Conservation (phyloP, 2,113 vertebrate species). For the Spea bombifrons region DNA sequence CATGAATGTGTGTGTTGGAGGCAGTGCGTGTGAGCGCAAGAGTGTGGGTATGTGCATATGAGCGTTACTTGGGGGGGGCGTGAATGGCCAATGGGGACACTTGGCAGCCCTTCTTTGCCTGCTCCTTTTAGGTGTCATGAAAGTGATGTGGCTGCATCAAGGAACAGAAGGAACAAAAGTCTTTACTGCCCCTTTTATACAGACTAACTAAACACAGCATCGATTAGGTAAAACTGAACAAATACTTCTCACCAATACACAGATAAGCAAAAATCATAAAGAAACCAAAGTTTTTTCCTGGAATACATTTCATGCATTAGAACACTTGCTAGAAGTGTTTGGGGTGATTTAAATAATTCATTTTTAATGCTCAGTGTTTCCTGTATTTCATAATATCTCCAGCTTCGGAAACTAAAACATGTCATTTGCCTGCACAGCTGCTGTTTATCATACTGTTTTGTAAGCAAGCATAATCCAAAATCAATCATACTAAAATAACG, state of each 20-base stretch:
- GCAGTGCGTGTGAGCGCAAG: too few relatives aligned
- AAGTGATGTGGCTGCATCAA: too few relatives aligned
- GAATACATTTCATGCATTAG: constrained; percentile 2
- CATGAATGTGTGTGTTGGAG: too few relatives aligned
- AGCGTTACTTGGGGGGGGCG: too few relatives aligned
- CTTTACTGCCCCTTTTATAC: too few relatives aligned
- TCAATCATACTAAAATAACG: constrained; percentile 22
- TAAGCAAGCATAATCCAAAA: constrained; percentile 29
- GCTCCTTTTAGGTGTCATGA: too few relatives aligned
- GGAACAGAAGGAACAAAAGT: too few relatives aligned
- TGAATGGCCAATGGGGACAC: too few relatives aligned
- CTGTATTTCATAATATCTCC: constrained; percentile 11
- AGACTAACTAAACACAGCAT: not conserved
- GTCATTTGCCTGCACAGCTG: constrained; percentile 10
- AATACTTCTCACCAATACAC: not conserved
- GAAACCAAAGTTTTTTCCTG: not conserved
- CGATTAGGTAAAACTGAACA: not conserved
- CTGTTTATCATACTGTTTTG: constrained; percentile 20
- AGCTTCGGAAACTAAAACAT: constrained; percentile 4
- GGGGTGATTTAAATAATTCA: constrained; percentile 24
- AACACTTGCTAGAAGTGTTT: not conserved
- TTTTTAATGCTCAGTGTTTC: constrained; percentile 27
- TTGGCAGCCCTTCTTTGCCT: too few relatives aligned
- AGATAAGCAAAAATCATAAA: constrained; percentile 9
- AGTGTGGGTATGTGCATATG: too few relatives aligned